Conservation (phyloP, 2,113 vertebrate species). For the Osmerus mordax region DNA sequence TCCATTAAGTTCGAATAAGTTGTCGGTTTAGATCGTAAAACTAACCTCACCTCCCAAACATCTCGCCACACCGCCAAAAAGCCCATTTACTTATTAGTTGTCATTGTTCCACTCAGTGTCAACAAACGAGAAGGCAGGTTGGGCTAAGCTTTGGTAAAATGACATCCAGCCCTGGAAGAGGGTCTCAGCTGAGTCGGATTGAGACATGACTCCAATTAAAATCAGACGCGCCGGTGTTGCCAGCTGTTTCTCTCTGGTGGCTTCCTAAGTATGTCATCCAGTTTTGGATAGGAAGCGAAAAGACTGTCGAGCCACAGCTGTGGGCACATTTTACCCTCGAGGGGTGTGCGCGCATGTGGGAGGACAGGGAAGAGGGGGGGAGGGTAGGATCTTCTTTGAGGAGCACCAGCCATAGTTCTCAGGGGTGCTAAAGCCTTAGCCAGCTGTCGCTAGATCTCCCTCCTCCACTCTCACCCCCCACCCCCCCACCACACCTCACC, state of each 20-base stretch:
- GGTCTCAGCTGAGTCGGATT: too few species aligned
- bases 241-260: not conserved
- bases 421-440: conserved; percentile 5
- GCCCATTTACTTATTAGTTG: too few species aligned
- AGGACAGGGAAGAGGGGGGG: not conserved
- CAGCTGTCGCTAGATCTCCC: not conserved
- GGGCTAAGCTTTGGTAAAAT: too few species aligned
- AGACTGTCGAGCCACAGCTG: conserved; percentile 12
- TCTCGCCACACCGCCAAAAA: too few species aligned
- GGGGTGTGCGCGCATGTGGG: not conserved
- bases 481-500: not conserved
- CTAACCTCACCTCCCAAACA: not conserved
- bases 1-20: not conserved
- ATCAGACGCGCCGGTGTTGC: not conserved
- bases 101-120: too few species aligned
- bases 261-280: not conserved
- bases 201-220: too few species aligned
- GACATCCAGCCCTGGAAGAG: too few species aligned
- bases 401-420: conserved; percentile 1
- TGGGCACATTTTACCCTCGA: not conserved
- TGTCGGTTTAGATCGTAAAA: not conserved
- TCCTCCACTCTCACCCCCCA: too few species aligned
- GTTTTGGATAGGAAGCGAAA: conserved; percentile 1
- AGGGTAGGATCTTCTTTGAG: not conserved
- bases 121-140: too few species aligned